phyloP scores from a whole-genome alignment of 2,113 vertebrate genomes.

The Clarias batrachus region DNA sequence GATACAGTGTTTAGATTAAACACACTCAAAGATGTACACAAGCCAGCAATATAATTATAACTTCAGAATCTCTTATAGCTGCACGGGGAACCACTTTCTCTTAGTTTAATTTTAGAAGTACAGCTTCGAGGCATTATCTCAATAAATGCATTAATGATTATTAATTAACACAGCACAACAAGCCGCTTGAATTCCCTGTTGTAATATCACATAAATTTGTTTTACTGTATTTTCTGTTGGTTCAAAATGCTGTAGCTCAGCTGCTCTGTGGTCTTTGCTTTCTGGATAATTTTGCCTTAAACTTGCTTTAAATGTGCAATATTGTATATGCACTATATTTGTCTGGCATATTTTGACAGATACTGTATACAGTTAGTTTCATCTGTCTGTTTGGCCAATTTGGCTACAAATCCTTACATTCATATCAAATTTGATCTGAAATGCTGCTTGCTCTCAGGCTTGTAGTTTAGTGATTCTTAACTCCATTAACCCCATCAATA shows the following conservation, averaged over 20 bases:
- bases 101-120: neutral
- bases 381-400: too few relatives aligned
- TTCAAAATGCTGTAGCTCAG: neutral
- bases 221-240: neutral
- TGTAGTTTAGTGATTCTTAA: neutral
- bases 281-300: too few relatives aligned
- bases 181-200: neutral
- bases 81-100: neutral
- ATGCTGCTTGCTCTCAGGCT: too few relatives aligned
- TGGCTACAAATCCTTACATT: too few relatives aligned
- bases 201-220: neutral
- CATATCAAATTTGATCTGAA: too few relatives aligned
- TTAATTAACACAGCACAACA: neutral
- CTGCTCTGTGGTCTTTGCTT: neutral
- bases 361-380: too few relatives aligned
- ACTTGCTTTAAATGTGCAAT: too few relatives aligned
- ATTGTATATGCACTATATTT: too few relatives aligned
- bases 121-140: neutral
- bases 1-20: constrained; percentile 56
- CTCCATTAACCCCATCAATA: neutral
- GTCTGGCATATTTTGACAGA: too few relatives aligned
- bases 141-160: neutral
- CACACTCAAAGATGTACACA: constrained; percentile 56
- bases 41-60: neutral
- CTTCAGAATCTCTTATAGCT: neutral